Conservation (phyloP, 1,140 invertebrate genomes). For the Anastatus disparis region DNA sequence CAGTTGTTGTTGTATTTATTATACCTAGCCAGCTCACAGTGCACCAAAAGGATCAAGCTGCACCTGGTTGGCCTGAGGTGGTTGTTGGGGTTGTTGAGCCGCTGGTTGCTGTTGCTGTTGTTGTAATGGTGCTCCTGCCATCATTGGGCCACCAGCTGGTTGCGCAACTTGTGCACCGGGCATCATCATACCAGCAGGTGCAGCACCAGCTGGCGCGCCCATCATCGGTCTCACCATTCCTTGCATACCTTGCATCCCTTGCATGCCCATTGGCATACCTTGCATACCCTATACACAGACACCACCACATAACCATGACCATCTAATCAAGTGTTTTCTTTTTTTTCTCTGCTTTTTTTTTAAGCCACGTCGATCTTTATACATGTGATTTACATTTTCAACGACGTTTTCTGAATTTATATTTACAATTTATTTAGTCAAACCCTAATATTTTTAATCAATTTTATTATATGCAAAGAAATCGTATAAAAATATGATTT, state of each 20-base stretch:
- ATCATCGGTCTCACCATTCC: slow-evolving; percentile 64
- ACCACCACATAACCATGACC: slow-evolving; percentile 31
- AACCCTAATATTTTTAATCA: no score
- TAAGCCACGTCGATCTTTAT: neutral
- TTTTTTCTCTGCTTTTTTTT: slow-evolving; percentile 1
- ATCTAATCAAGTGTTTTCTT: no score
- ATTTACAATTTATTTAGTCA: no score
- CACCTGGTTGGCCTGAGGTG: slow-evolving; percentile 58
- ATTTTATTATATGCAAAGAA: no score
- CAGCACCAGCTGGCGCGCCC: slow-evolving; percentile 36
- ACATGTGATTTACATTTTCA: no score
- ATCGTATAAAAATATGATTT: no score
- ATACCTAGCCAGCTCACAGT: slow-evolving; percentile 65
- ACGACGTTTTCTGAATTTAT: no score
- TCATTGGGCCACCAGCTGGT: slow-evolving; percentile 54
- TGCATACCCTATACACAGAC: slow-evolving; percentile 58
- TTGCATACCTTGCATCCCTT: slow-evolving; percentile 58
- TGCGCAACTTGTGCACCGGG: slow-evolving; percentile 52
- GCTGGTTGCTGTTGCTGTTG: slow-evolving; percentile 58
- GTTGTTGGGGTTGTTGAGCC: slow-evolving; percentile 49
- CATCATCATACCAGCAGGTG: slow-evolving; percentile 58
- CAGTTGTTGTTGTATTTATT: no score
- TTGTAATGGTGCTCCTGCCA: slow-evolving; percentile 54
- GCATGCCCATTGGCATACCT: slow-evolving; percentile 59
- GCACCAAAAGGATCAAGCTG: slow-evolving; percentile 68